A percentile compares a stretch with the other conserved stretches of the same genome.
phyloP scores from a whole-genome alignment of 2,113 vertebrate genomes.

The Megaceryle torquata region DNA sequence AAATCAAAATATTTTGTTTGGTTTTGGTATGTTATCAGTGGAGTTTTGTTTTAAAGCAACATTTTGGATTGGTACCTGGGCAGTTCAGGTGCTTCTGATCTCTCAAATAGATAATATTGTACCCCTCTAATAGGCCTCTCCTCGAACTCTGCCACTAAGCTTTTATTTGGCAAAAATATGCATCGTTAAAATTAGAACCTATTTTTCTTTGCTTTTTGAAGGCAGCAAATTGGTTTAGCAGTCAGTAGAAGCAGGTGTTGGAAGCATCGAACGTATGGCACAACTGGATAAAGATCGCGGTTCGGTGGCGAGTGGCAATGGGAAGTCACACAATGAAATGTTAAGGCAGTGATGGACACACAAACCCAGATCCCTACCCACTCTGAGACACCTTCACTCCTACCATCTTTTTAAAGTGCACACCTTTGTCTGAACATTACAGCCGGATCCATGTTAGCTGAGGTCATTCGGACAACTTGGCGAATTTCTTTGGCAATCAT shows the following conservation, averaged over 20 bases:
- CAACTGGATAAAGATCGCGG: not conserved
- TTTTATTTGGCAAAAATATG: not conserved
- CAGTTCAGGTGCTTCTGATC: not conserved
- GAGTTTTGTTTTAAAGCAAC: not conserved
- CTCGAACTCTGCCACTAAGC: not conserved
- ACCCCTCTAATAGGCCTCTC: not conserved
- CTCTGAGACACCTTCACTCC: not conserved
- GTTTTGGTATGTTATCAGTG: not conserved
- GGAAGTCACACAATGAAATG: not conserved
- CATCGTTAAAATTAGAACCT: not conserved
- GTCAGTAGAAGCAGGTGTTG: not conserved
- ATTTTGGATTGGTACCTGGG: not conserved
- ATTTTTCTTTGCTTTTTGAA: not conserved
- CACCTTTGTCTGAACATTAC: constrained; percentile 98
- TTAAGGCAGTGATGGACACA: not conserved
- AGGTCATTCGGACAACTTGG: constrained; percentile 92
- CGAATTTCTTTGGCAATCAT: constrained; percentile 98
- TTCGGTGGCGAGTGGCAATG: not conserved
- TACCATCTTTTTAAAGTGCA: constrained; percentile 13
- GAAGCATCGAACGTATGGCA: not conserved
- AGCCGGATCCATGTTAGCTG: constrained; percentile 96
- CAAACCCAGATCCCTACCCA: not conserved
- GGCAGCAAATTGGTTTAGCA: not conserved
- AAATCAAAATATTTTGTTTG: not conserved
- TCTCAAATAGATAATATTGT: not conserved